Percentiles rank a stretch among this genome's conserved stretches.
These are phyloP conservation scores for Lepetodrilus schrolli DNA, from an alignment of 2,888 invertebrate genomes.

Conservation along the genomic window DNA sequence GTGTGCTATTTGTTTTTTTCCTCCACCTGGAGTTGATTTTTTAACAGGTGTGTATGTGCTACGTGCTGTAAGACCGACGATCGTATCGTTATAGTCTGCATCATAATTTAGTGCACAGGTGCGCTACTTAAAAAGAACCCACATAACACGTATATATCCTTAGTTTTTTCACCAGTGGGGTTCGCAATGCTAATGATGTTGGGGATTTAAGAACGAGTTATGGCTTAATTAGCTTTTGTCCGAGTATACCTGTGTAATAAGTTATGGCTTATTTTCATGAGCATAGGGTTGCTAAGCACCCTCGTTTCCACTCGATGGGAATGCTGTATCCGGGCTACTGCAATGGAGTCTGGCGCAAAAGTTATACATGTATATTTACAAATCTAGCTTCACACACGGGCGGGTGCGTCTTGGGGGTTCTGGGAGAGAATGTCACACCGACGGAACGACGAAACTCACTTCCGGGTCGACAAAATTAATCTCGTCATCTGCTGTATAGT, in stretches of 20 bases:
- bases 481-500: neutral
- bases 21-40: no score
- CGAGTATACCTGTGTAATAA: neutral
- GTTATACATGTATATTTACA: neutral
- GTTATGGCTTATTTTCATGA: neutral
- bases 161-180: no score
- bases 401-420: neutral
- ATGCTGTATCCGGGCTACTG: neutral
- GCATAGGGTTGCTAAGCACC: neutral
- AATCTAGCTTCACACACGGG: neutral
- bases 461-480: neutral
- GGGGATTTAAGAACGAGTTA: neutral
- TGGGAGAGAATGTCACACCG: conserved; percentile 11
- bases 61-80: no score
- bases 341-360: neutral
- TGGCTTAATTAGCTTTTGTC: neutral
- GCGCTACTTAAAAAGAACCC: no score
- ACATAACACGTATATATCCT: no score
- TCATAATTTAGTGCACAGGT: no score
- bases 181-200: no score
- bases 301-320: no score
- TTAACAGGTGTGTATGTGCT: no score
- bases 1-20: no score
- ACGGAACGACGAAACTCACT: neutral
- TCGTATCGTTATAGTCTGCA: no score